Conservation (phyloP, 1,140 invertebrate species). For the Pectinophora gossypiella region DNA sequence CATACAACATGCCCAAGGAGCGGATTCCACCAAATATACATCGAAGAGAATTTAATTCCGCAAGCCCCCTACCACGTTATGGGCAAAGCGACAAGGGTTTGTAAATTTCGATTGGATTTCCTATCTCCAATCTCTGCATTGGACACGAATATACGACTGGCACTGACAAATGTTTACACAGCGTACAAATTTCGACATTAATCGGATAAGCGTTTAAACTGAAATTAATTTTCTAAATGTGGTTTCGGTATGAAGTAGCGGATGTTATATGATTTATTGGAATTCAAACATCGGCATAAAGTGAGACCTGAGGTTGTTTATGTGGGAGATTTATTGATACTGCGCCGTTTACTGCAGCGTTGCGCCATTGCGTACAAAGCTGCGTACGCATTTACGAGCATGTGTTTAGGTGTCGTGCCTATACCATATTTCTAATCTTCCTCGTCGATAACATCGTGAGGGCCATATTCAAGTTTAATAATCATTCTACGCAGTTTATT, state of each 20-base stretch:
- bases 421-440: too few species aligned
- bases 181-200: slow-evolving; percentile 67
- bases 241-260: slow-evolving; percentile 37
- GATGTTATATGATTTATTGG: slow-evolving; percentile 52
- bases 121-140: slow-evolving; percentile 66
- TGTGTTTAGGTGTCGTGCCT: too few species aligned
- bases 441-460: too few species aligned
- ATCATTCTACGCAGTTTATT: too few species aligned
- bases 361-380: slow-evolving; percentile 14
- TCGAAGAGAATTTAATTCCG: slow-evolving; percentile 52
- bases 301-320: slow-evolving; percentile 38
- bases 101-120: slow-evolving; percentile 66
- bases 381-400: slow-evolving; percentile 1
- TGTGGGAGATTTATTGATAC: slow-evolving; percentile 44
- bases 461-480: too few species aligned
- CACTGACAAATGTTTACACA: slow-evolving; percentile 66
- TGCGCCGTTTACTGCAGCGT: slow-evolving; percentile 13
- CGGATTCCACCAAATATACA: slow-evolving; percentile 17
- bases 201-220: slow-evolving; percentile 37
- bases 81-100: slow-evolving; percentile 60
- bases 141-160: slow-evolving; percentile 50
- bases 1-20: slow-evolving; percentile 24
- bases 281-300: slow-evolving; percentile 43
- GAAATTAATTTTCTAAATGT: slow-evolving; percentile 22
- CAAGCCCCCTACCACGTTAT: slow-evolving; percentile 67